These are phyloP conservation scores for Tretioscincus oriximinensis DNA, from an alignment of 2,113 vertebrate genomes.

Conservation along the genomic window DNA sequence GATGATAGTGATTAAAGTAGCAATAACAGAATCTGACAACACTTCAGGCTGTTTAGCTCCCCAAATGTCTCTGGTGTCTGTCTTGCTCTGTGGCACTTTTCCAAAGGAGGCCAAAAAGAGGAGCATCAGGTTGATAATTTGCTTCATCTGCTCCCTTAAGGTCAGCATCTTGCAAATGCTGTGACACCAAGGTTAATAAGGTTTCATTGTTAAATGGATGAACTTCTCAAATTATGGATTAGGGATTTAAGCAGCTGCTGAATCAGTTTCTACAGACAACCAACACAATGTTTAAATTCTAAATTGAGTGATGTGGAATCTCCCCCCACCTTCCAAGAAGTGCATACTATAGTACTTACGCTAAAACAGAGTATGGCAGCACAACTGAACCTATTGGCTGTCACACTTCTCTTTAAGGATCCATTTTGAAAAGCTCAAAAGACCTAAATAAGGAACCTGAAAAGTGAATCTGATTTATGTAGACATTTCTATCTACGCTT, in stretches of 20 bases:
- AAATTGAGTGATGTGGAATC: too few relatives aligned
- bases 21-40: slow-evolving; percentile 28
- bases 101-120: neutral
- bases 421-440: too few relatives aligned
- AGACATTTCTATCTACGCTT: too few relatives aligned
- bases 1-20: slow-evolving; percentile 5
- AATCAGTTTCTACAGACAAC: neutral
- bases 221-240: neutral
- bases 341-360: too few relatives aligned
- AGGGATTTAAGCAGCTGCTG: neutral
- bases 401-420: too few relatives aligned
- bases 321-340: too few relatives aligned
- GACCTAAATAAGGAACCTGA: too few relatives aligned
- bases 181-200: neutral
- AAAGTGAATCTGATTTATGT: too few relatives aligned
- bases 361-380: too few relatives aligned
- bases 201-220: neutral
- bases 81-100: neutral
- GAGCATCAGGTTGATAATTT: neutral
- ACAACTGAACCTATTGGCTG: too few relatives aligned
- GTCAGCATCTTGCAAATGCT: neutral
- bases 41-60: neutral
- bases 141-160: neutral
- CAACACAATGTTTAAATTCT: too few relatives aligned
- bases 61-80: neutral